Percentiles rank a stretch among this genome's conserved stretches.
Conservation (phyloP, 2,113 vertebrate species). For the Canis aureus region DNA sequence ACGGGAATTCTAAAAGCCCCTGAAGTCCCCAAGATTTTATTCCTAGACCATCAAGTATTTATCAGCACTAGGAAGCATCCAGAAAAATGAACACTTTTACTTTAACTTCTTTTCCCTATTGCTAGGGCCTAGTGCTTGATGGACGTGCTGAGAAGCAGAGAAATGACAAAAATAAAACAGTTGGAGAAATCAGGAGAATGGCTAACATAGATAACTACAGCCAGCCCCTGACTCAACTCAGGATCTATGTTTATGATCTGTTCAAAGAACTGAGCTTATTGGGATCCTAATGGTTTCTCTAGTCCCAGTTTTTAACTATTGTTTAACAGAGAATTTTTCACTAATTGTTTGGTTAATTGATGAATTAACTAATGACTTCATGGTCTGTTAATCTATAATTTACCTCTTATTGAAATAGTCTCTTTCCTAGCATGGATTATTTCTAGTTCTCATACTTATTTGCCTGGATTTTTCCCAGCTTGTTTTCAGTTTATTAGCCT, state of each 20-base stretch:
- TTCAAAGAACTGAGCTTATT: neutral
- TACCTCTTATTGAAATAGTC: conserved; percentile 23
- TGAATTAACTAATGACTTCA: neutral
- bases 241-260: neutral
- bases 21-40: neutral
- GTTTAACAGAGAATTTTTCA: neutral
- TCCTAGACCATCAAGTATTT: neutral
- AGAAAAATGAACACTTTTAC: neutral
- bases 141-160: neutral
- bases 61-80: neutral
- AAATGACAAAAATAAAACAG: conserved; percentile 16
- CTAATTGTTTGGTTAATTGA: neutral
- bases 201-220: neutral
- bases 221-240: neutral
- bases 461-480: neutral
- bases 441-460: neutral
- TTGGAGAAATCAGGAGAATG: neutral
- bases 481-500: neutral
- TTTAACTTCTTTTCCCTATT: neutral
- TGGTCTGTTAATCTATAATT: neutral
- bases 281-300: neutral
- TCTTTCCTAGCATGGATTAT: neutral
- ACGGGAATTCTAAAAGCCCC: neutral
- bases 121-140: neutral
- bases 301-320: neutral